Evolutionary conservation across 2,113 vertebrate species (phyloP).

Genomic region (Sterna hirundo): DNA sequence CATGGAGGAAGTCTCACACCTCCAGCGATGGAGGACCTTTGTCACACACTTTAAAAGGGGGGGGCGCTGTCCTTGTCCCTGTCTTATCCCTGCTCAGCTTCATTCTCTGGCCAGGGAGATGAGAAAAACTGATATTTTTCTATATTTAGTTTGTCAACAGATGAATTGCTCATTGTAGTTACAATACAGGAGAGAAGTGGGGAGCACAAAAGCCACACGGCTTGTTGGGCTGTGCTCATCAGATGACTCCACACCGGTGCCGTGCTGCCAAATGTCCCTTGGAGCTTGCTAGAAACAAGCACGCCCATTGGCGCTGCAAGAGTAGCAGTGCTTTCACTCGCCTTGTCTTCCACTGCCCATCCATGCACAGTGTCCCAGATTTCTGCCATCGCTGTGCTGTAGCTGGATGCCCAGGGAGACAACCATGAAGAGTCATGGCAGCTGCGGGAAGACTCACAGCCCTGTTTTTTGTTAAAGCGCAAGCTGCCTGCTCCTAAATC

Average conservation of each 20-base stretch:
- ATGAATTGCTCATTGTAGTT: not conserved
- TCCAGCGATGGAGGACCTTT: not conserved
- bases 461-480: not conserved
- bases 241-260: accelerated
- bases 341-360: accelerated
- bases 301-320: accelerated
- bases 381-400: accelerated
- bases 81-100: not conserved
- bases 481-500: not conserved
- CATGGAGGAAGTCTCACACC: not conserved
- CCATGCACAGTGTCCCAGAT: not conserved
- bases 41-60: not conserved
- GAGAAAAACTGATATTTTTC: not conserved
- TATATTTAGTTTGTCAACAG: not conserved
- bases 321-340: not conserved
- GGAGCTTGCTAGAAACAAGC: not conserved
- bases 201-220: accelerated
- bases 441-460: not conserved
- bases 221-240: accelerated
- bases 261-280: not conserved
- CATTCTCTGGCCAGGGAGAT: not conserved
- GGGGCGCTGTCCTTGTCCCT: not conserved
- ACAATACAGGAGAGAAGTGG: not conserved
- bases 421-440: not conserved
- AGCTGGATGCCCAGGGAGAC: not conserved